Evolutionary conservation across 2,888 invertebrate species (phyloP), one percentile per base, ranked within the genome.

Genomic region (Kuschelorhynchus macadamiae): DNA sequence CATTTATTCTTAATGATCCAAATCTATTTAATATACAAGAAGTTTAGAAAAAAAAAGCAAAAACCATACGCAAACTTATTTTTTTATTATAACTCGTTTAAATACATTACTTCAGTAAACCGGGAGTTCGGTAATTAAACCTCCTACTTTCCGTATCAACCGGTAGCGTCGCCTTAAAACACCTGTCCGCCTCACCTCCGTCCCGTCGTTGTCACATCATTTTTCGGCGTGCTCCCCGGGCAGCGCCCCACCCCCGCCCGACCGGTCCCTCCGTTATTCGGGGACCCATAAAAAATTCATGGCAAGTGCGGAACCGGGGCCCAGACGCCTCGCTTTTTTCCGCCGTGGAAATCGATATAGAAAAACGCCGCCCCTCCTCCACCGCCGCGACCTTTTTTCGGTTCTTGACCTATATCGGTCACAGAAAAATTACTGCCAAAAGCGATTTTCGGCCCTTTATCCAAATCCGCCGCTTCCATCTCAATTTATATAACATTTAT

Each of bases 301-400:
- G 69, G 60, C 69, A 61, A 69, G 65, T 69, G 60, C 69, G 64
- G 68, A 68, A 64, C 63, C 59, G 55, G 63, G 67, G 64, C 60
- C 61, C 64, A 69, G 69, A 69, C 69, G 69, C 69, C 56, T 69
- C 69, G 65, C 69, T 69, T 69, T 69, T 69, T 69, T 69, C 65
- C 60, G 46, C 18, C 55, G 63, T 60, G 65, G 64, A 69, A 69
- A 69, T 69, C 69, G 69, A 69, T 69, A 69, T 69, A 69, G 64
- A 69, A 69, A 69, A 69, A 69, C 56, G 49, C 42, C 64, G 44
- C 60, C 52, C 69, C 57, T 21, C 46, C 20, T 46, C 69, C 57
- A 14, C 46, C 20, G 18, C 17, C 17, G 18, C 50, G 47, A 65
- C 59, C 57, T 59, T 47, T 41, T 68, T 68, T 68, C 68, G 69